These are phyloP conservation scores for Ridgeia piscesae DNA, from an alignment of 1,140 invertebrate species.

Conservation along the genomic window DNA sequence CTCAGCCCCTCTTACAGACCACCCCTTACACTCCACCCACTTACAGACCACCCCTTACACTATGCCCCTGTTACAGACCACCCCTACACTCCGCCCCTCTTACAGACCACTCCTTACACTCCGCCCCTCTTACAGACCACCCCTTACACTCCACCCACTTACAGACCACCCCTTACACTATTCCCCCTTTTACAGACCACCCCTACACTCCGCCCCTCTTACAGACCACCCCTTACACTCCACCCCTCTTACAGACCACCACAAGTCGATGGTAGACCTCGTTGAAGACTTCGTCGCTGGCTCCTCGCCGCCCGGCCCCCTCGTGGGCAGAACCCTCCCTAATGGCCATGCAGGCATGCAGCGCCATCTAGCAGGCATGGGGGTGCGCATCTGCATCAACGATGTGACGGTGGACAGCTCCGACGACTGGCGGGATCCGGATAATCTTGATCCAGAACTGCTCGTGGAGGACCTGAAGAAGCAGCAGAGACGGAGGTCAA, in stretches of 20 bases:
- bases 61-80: no score
- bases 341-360: not conserved
- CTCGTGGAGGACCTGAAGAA: constrained; percentile 18
- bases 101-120: no score
- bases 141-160: no score
- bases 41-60: no score
- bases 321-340: not conserved
- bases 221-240: no score
- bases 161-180: no score
- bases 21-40: no score
- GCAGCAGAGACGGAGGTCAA: constrained; percentile 34
- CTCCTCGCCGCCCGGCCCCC: not conserved
- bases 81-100: no score
- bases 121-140: no score
- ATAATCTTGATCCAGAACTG: constrained; percentile 12
- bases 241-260: not conserved
- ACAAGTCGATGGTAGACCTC: not conserved
- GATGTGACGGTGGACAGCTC: constrained; percentile 47
- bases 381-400: constrained; percentile 48
- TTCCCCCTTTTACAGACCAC: no score
- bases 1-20: no score
- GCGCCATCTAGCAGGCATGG: not conserved
- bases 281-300: not conserved
- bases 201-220: not conserved
- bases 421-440: constrained; percentile 30